These are phyloP conservation scores for Limnephilus marmoratus DNA, from an alignment of 2,888 invertebrate genomes.

Conservation along the genomic window DNA sequence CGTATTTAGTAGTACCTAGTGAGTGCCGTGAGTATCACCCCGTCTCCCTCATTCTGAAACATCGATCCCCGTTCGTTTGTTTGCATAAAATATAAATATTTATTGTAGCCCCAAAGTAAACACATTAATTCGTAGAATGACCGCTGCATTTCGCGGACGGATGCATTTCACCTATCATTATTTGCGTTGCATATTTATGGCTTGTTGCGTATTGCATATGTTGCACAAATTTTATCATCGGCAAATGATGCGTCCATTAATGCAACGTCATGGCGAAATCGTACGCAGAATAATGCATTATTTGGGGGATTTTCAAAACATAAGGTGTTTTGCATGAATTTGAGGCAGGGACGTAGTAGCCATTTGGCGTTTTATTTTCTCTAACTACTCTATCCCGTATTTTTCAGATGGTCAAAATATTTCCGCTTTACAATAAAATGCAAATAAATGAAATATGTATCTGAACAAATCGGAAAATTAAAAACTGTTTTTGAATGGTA, in stretches of 20 bases:
- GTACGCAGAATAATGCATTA: not conserved
- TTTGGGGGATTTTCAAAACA: not conserved
- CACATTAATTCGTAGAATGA: not conserved
- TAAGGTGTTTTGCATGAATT: not conserved
- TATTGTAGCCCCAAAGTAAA: not conserved
- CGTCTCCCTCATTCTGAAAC: not conserved
- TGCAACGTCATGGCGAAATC: not conserved
- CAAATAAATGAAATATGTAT: too few relatives aligned
- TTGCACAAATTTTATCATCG: slow-evolving; percentile 2
- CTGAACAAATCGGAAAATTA: too few relatives aligned
- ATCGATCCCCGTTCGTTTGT: not conserved
- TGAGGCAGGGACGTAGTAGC: not conserved
- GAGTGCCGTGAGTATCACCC: not conserved
- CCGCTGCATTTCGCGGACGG: not conserved
- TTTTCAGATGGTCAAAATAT: too few relatives aligned
- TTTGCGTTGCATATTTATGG: slow-evolving; percentile 2
- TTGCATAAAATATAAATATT: not conserved
- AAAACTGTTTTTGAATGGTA: too few relatives aligned
- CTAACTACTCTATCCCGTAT: too few relatives aligned
- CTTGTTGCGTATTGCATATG: slow-evolving; percentile 2
- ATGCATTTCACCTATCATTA: not conserved
- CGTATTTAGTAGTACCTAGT: too few relatives aligned
- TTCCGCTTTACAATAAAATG: too few relatives aligned
- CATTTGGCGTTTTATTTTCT: not conserved
- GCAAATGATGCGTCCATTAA: not conserved